Base-by-base conservation (phyloP, 2,797 vertebrate species). In the Apodemus agrarius region DNA sequence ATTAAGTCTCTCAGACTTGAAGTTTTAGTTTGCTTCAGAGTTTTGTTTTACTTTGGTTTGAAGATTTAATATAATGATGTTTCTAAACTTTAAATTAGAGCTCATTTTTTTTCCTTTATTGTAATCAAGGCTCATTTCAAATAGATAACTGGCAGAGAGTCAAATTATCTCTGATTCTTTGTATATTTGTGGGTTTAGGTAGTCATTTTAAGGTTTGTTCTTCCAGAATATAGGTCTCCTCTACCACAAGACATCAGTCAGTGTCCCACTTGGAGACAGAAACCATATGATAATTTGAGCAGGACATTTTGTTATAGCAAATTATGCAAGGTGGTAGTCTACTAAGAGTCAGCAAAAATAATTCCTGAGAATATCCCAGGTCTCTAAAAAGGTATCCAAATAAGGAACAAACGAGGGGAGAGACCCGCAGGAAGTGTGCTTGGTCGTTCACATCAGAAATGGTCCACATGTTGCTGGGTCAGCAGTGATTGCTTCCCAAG, bases 41-140 rank as follows among this genome's bases (percentile, higher is more conserved):
- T 96, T 88, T 72, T 40, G 67, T 43, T 63, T 91, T 59, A 69
- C 40, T 69, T 69, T 69, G 34, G 69, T 97, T 65, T 96, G 54
- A 87, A 95, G 92, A 82, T 93, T 97, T 95, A 96, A 87, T 91
- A 90, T 82, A 37, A 94, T 72, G 93, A 80, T 92, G 83, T 96
- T 74, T 79, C 76, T 76, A 85, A 94, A 57, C 97, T 91, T 95
- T 95, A 57, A 97, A 91, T 93, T 43, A n/a, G 90, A 22, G 81
- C n/a, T 93, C 72, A 34, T 95, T 95, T 69, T 54, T 1, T 29
- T 79, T 83, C 75, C 61, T 83, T 97, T 97, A 93, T 96, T 96
- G 43, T 87, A 97, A 93, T 93, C 87, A 79, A 94, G 87, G n/a
- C 57, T 96, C 52, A 78, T 92, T 96, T 96, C 76, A 84, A 96